A percentile compares a stretch with the other conserved stretches of the same genome.
These are phyloP conservation scores for Pampus argenteus DNA, from an alignment of 2,797 vertebrate species.

Conservation along the genomic window DNA sequence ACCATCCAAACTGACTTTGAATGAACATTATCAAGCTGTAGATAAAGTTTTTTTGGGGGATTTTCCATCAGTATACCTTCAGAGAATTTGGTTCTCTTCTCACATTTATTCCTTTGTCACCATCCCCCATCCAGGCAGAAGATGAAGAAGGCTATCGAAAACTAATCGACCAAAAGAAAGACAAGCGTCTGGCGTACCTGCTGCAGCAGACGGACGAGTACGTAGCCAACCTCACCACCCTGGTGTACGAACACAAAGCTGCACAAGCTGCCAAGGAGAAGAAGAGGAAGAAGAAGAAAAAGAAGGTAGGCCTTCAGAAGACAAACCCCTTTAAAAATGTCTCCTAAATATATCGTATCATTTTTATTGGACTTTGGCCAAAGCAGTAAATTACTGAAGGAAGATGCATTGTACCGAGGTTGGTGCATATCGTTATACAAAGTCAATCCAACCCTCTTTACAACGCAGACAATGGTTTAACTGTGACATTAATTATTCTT, in stretches of 20 bases:
- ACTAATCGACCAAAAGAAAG: conserved; percentile 98
- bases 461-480: neutral
- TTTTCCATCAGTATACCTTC: neutral
- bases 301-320: conserved; percentile 88
- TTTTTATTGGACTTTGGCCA: neutral
- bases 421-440: neutral
- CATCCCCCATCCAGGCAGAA: conserved; percentile 86
- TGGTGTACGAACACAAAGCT: conserved; percentile 98
- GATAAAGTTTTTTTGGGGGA: neutral
- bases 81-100: conserved; percentile 1
- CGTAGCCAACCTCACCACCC: conserved; percentile 94
- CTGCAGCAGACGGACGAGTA: conserved; percentile 97
- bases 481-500: neutral
- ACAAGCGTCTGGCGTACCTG: conserved; percentile 96
- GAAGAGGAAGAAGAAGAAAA: conserved; percentile 93
- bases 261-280: conserved; percentile 98
- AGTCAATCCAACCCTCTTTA: neutral
- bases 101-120: conserved; percentile 1
- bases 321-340: neutral
- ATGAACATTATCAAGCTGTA: neutral
- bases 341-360: neutral
- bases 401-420: neutral
- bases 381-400: neutral
- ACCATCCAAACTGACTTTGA: neutral
- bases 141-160: conserved; percentile 98